These are phyloP conservation scores for Cyanistes caeruleus DNA, from an alignment of 2,113 vertebrate genomes.

Conservation along the genomic window DNA sequence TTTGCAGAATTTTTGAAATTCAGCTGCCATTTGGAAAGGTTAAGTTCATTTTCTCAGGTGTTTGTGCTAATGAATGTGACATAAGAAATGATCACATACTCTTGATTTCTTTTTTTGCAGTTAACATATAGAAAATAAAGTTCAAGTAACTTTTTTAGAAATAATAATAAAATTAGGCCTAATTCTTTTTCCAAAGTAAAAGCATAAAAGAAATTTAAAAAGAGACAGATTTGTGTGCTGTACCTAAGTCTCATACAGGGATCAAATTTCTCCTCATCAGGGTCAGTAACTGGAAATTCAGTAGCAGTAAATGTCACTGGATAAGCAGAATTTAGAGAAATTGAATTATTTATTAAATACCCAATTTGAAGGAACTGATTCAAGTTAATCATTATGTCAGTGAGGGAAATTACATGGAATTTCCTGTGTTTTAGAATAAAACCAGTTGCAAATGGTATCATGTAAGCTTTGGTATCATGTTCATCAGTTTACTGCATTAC, in stretches of 20 bases:
- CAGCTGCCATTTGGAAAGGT: neutral
- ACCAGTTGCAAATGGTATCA: neutral
- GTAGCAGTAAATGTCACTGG: neutral
- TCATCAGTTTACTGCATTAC: neutral
- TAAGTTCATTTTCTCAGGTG: neutral
- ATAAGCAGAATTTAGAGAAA: neutral
- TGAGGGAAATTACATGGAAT: neutral
- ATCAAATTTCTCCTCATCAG: neutral
- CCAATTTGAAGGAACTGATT: neutral
- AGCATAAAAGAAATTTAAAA: neutral
- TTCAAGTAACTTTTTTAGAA: neutral
- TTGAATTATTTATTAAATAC: constrained; percentile 25
- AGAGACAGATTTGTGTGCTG: neutral
- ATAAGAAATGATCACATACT: neutral
- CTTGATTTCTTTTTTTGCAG: neutral
- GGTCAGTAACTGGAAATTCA: neutral
- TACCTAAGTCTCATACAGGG: neutral
- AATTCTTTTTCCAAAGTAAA: neutral
- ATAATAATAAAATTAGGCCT: neutral
- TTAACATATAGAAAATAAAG: neutral
- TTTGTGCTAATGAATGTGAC: neutral
- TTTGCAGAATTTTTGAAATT: neutral
- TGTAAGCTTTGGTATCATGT: neutral
- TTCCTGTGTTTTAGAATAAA: neutral
- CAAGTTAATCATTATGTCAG: neutral